A percentile compares a stretch with the other conserved stretches of the same genome.
Conservation (phyloP, 2,113 vertebrate genomes). For the Aviceda subcristata region DNA sequence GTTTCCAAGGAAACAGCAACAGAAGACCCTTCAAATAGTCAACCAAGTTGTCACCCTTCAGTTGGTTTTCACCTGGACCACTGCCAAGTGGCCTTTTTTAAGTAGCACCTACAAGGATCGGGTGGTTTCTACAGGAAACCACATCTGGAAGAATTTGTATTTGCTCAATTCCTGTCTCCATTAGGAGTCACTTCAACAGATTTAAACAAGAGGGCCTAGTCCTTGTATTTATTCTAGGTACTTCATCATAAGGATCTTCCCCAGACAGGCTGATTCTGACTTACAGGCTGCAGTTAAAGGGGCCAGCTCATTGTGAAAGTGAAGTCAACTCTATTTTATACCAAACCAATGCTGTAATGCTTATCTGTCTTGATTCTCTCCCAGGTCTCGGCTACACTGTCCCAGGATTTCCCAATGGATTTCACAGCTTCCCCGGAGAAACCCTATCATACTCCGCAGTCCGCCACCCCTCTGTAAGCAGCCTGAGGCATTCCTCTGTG, state of each 20-base stretch:
- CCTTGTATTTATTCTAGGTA: not conserved
- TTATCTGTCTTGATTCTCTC: not conserved
- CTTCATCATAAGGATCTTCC: not conserved
- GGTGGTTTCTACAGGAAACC: not conserved
- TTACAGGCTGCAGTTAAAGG: not conserved
- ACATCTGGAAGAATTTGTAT: not conserved
- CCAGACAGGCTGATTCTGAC: not conserved
- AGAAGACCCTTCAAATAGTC: not conserved
- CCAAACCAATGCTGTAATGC: not conserved
- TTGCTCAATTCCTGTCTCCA: not conserved
- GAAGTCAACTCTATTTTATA: not conserved
- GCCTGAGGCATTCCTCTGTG: conserved; percentile 82
- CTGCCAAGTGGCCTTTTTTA: not conserved
- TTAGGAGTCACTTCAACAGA: not conserved
- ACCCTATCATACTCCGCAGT: conserved; percentile 68
- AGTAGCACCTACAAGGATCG: not conserved
- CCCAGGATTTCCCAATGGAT: conserved; percentile 92
- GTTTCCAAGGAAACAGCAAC: not conserved
- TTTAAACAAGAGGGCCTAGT: not conserved
- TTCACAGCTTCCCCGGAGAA: conserved; percentile 88
- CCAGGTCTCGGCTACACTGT: conserved; percentile 87
- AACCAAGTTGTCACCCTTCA: not conserved
- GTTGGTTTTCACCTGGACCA: not conserved
- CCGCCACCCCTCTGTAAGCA: conserved; percentile 67
- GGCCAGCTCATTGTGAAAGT: not conserved